Evolutionary conservation across 2,113 vertebrate genomes (phyloP).

Genomic region (Sceloporus undulatus): DNA sequence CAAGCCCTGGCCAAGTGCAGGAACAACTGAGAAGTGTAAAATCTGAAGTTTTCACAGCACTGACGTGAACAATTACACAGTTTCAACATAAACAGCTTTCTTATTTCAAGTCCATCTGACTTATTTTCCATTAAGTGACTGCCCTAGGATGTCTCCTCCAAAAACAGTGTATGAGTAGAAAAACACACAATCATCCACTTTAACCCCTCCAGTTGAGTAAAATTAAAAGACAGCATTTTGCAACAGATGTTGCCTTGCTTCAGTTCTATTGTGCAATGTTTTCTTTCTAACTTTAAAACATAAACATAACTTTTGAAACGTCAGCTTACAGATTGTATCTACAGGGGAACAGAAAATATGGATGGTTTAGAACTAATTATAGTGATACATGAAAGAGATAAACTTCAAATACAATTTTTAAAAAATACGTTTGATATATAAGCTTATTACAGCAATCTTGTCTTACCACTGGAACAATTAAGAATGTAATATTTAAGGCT

Average conservation of each 20-base stretch:
- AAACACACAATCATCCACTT: constrained; percentile 61
- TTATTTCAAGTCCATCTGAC: constrained; percentile 58
- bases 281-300: constrained; percentile 41
- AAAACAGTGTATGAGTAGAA: constrained; percentile 61
- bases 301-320: constrained; percentile 40
- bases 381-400: background rate
- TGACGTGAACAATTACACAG: constrained; percentile 38
- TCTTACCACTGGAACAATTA: background rate
- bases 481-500: background rate
- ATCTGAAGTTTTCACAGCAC: constrained; percentile 47
- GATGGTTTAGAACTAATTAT: constrained; percentile 9
- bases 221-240: constrained; percentile 45
- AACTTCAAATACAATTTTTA: constrained; percentile 25
- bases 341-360: constrained; percentile 14
- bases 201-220: constrained; percentile 50
- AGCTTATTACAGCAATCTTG: constrained; percentile 18
- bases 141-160: constrained; percentile 74
- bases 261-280: constrained; percentile 28
- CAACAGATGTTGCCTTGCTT: constrained; percentile 37
- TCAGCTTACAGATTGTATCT: constrained; percentile 39
- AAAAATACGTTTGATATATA: constrained; percentile 44
- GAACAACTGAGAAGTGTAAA: constrained; percentile 40
- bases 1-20: constrained; percentile 34
- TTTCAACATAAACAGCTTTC: constrained; percentile 34
- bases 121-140: constrained; percentile 60